phyloP scores from a whole-genome alignment of 2,888 invertebrate genomes.

The Macrosoma leucophasiata region DNA sequence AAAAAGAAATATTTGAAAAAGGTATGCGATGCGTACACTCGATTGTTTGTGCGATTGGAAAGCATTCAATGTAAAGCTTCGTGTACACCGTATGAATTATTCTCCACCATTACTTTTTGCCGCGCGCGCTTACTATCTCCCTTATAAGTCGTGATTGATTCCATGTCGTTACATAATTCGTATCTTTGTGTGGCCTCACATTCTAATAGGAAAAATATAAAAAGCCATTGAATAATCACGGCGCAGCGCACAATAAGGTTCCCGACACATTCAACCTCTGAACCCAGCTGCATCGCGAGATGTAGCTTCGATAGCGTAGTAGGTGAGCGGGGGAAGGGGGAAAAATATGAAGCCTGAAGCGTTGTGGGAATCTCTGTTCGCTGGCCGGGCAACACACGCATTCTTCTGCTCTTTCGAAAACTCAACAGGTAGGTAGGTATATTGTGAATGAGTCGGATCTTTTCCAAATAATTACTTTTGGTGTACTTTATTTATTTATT shows the following conservation, averaged over 20 bases:
- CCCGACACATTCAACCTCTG: conserved; percentile 41
- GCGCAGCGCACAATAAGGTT: conserved; percentile 28
- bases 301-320: conserved; percentile 27
- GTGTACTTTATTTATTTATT: too few relatives aligned
- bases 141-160: conserved; percentile 52
- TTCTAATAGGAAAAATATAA: conserved; percentile 23
- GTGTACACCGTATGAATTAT: conserved; percentile 59
- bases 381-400: conserved; percentile 37
- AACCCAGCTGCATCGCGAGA: conserved; percentile 32
- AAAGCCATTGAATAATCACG: conserved; percentile 18
- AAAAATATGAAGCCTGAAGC: conserved; percentile 28
- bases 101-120: conserved; percentile 38
- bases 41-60: conserved; percentile 65
- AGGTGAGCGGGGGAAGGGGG: conserved; percentile 18
- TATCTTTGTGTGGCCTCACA: conserved; percentile 42
- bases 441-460: too few relatives aligned
- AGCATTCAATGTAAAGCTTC: conserved; percentile 68
- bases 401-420: conserved; percentile 27
- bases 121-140: conserved; percentile 33
- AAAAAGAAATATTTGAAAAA: conserved; percentile 71
- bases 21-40: conserved; percentile 59
- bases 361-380: conserved; percentile 31
- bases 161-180: conserved; percentile 47
- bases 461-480: too few relatives aligned
- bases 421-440: too few relatives aligned